Percentiles rank a stretch among this genome's conserved stretches.
Conservation (phyloP, 2,888 invertebrate species). For the Drepanosiphum platanoidis region DNA sequence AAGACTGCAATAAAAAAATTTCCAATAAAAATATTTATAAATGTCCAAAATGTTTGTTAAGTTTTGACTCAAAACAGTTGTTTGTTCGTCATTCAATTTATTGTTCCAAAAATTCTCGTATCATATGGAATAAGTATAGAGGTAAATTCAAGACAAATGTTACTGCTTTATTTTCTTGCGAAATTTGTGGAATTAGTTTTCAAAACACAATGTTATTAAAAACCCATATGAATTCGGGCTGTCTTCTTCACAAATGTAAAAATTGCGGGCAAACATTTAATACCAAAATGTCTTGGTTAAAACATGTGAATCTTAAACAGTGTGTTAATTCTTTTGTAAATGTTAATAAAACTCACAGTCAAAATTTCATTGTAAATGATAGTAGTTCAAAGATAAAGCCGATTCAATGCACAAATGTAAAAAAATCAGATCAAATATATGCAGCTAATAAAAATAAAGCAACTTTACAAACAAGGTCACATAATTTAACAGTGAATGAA, state of each 20-base stretch:
- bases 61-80: background rate
- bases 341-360: background rate
- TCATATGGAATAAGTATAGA: conserved; percentile 1
- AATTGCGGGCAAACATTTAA: background rate
- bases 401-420: background rate
- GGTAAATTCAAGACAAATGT: background rate
- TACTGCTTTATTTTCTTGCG: background rate
- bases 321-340: background rate
- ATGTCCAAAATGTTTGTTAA: conserved; percentile 11
- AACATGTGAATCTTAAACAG: background rate
- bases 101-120: conserved; percentile 15
- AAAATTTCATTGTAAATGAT: background rate
- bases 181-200: conserved; percentile 22
- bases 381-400: background rate
- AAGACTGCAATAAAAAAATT: background rate
- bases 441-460: background rate
- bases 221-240: background rate
- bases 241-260: conserved; percentile 1
- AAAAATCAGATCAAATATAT: background rate
- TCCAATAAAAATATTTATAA: background rate
- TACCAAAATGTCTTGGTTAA: conserved; percentile 2
- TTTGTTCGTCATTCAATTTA: conserved; percentile 26
- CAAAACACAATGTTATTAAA: background rate
- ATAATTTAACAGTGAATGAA: background rate
- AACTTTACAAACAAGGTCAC: background rate